phyloP scores from a whole-genome alignment of 2,797 vertebrate species.

The Betta splendens region DNA sequence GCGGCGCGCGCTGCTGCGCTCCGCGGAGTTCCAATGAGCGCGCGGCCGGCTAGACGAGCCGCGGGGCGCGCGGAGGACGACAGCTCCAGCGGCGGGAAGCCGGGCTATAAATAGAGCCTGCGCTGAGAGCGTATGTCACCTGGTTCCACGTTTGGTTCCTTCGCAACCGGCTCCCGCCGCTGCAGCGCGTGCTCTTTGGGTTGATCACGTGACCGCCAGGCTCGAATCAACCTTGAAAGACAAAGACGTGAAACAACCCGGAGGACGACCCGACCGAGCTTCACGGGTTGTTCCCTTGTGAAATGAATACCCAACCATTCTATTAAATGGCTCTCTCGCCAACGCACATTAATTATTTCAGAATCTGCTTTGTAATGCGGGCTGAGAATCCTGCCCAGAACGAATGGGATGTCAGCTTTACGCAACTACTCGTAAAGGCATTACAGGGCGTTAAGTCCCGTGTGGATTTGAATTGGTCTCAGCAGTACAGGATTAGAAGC shows the following conservation, averaged over 20 bases:
- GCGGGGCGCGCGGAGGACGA: constrained; percentile 50
- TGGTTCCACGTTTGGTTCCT: constrained; percentile 48
- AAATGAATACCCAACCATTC: constrained; percentile 44
- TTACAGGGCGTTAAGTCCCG: constrained; percentile 82
- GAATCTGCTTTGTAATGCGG: constrained; percentile 85
- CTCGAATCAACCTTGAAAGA: constrained; percentile 3
- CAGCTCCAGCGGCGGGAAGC: constrained; percentile 51
- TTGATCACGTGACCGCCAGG: no score
- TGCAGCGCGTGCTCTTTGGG: no score
- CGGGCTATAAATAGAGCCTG: constrained; percentile 65
- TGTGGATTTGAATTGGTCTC: constrained; percentile 81
- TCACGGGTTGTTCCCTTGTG: constrained; percentile 41
- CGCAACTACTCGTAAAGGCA: constrained; percentile 83
- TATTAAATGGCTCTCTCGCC: constrained; percentile 57
- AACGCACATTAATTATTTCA: constrained; percentile 83
- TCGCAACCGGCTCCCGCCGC: constrained; percentile 26
- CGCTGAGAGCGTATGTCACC: constrained; percentile 54
- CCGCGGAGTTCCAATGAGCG: constrained; percentile 62
- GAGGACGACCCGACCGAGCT: constrained; percentile 32
- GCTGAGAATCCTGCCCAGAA: constrained; percentile 80
- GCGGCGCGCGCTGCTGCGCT: constrained; percentile 27
- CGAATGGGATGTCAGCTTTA: constrained; percentile 85
- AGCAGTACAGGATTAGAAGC: constrained; percentile 85
- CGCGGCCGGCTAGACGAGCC: constrained; percentile 45
- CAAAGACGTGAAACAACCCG: neutral